Base-by-base conservation (phyloP, 2,797 vertebrate species). In the Chaunax sp. region DNA sequence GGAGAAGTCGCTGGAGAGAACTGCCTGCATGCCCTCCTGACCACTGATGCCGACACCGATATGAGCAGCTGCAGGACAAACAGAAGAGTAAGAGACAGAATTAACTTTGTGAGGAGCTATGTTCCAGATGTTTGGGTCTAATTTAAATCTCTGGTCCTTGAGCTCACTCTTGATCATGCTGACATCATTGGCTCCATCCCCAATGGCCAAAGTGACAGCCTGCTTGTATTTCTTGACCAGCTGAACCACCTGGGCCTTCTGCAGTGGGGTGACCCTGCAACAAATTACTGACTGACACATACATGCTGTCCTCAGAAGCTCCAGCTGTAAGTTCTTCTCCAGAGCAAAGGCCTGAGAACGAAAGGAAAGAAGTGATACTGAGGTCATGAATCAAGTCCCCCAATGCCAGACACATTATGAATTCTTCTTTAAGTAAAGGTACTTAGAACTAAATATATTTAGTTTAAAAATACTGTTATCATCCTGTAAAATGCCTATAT, bases 211-310 rank as follows among this genome's bases (percentile, higher is more conserved):
- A 1, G 97, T 98, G 71, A 98, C 78, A 1, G 93, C 95, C 62
- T 94, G 94, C 90, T 97, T 98, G 91, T 96, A 93, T 68, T 93
- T 97, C 89, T 97, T 99, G 72, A 99, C 95, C 83, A 99, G 91
- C 78, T 97, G 89, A 50, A 99, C 96, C 83, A 98, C 95, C 87
- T 97, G 96, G 62, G 98, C 97, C 77, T 99, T 99, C 88, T 99
- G 98, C 63, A 98, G 92, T 0, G 97, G 97, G 0, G 97, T 99
- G 78, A 98, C 96, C 63, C 96, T 92, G 89, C 97, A 99, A 91
- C 96, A 99, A 84, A 99, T 95, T 58, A 98, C 96, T 0, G 94
- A 93, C 85, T 96, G 94, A 88, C 97, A 98, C 95, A 98, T 91
- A 52, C 95, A 97, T 0, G 95, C 96, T 0, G 94, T 94, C 80